Evolutionary conservation across 2,113 vertebrate genomes (phyloP), one percentile per base, ranked within the genome.

Genomic region (human): DNA sequence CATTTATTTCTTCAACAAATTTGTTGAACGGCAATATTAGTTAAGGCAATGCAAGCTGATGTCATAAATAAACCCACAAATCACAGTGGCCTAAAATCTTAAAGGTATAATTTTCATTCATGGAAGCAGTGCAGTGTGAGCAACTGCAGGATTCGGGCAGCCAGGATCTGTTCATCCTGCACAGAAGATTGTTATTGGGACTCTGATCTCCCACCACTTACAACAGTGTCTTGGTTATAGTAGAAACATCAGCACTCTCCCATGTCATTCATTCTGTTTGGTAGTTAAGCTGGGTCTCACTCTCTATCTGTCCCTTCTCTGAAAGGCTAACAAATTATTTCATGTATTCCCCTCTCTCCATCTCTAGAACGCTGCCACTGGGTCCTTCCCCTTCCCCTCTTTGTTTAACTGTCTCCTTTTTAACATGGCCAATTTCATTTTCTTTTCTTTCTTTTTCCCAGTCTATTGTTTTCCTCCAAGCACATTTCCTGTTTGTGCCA

Each of bases 381-480:
- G 17, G 4, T 48, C 7, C 4, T 14, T 57, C 35, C 18, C 20
- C 12, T 66, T 7, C 7, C 7, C 7, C 0, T 30, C 2, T 52
- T 10, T 50, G 73, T 61, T 55, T 20, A 84, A 68, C 27, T 68
- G 17, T 5, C 30, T 72, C 38, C 20, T 52, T 86, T 93, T 78
- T 16, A 73, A 79, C 52, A 16, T 55, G 25, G 14, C 59, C 12
- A 17, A 52, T 83, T 70, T 87, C 23, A 45, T 81, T 93, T 90
- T 6, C 25, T 89, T 84, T 95, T 73, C 35, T 89, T 90, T 85
- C 32, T 94, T 72, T 83, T 80, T 27, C 95, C 6, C 45, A 85
- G 9, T 43, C 22, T 91, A 17, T 83, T 73, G 1, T 22, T 93
- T 93, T 30, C 82, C 83, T 93, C 25, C 12, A 73, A 80, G 27